Evolutionary conservation across 1,140 invertebrate genomes (phyloP), one percentile per base, ranked within the genome.

Genomic region (Leptopilina boulardi): DNA sequence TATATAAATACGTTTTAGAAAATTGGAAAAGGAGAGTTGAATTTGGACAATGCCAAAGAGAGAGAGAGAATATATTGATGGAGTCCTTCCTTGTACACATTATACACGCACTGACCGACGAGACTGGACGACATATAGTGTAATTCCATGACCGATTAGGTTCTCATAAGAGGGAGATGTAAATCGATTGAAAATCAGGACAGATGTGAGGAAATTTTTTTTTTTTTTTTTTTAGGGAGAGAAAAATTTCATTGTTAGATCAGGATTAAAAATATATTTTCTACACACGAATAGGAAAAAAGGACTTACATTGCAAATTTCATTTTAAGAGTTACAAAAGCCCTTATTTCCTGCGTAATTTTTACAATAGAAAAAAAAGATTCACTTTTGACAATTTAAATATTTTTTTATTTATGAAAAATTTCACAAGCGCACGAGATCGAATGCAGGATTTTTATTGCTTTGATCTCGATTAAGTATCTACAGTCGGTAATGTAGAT

Each of bases 61-160:
- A 30, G 26, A 30, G 2, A 30, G 26, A 30, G 26, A 5, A 15
- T 47, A 42, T 42, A 44, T 51, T n/a, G 47, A 18, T 18, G n/a
- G 47, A 51, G 47, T n/a, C 47, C 47, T 51, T 51, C 47, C 47
- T 38, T 51, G n/a, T 47, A 42, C 13, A 47, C 13, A 15, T 15
- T 73, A 13, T 73, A 11, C 23, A 23, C 26, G n/a, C 38, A 70
- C 75, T 51, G 75, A 76, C 75, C 70, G 70, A 75, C 77, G 56
- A 70, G 77, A 71, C 73, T 41, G 11, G 70, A 74, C 82, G 76
- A 51, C 47, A 51, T 51, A 38, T 0, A 51, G 80, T n/a, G n/a
- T 78, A 77, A 75, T 73, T 47, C 75, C 76, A 82, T 82, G 80
- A 84, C 76, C 83, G 79, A 84, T 84, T 84, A 82, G 79, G 76